Evolutionary conservation across 2,888 invertebrate genomes (phyloP).

Genomic region (Thumatha senex): DNA sequence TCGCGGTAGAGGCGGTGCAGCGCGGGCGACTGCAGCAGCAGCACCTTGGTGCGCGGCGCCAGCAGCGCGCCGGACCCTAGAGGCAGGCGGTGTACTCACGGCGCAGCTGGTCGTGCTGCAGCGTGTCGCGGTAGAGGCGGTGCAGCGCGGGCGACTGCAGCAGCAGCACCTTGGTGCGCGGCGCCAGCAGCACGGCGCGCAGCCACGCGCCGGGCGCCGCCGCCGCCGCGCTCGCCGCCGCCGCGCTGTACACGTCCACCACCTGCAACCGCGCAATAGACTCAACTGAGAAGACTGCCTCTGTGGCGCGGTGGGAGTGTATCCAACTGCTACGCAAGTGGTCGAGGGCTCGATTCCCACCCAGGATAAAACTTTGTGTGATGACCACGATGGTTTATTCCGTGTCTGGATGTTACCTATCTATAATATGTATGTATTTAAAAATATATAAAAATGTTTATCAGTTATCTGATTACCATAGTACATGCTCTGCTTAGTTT

Average conservation of each 20-base stretch:
- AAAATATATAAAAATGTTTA: too few relatives aligned
- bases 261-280: conserved; percentile 41
- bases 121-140: conserved; percentile 23
- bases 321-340: too few relatives aligned
- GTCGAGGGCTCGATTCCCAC: too few relatives aligned
- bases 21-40: conserved; percentile 69
- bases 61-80: conserved; percentile 26
- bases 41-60: conserved; percentile 36
- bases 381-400: too few relatives aligned
- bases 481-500: too few relatives aligned
- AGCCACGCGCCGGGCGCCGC: conserved; percentile 46
- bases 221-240: conserved; percentile 39
- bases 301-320: too few relatives aligned
- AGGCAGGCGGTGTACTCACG: conserved; percentile 27
- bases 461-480: too few relatives aligned
- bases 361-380: too few relatives aligned
- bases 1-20: conserved; percentile 32
- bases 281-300: too few relatives aligned
- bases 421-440: too few relatives aligned
- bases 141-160: conserved; percentile 64
- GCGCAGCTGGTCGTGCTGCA: background rate
- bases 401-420: too few relatives aligned
- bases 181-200: conserved; percentile 29
- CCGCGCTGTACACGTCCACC: conserved; percentile 51
- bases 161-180: conserved; percentile 49